phyloP scores from a whole-genome alignment of 2,888 invertebrate genomes.

The Lordiphosa fenestrarum region DNA sequence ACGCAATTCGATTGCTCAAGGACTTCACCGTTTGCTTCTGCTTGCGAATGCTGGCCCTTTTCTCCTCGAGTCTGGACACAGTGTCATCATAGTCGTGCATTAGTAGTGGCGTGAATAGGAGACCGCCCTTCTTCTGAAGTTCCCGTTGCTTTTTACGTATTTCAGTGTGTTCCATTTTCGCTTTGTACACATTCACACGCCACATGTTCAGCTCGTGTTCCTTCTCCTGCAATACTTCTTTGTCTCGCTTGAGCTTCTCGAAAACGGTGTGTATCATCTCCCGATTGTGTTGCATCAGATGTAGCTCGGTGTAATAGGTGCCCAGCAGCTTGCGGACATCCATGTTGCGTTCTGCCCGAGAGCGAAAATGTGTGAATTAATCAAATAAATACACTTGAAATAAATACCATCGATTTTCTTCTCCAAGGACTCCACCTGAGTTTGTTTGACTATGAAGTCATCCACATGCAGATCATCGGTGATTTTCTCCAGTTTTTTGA shows the following conservation, averaged over 20 bases:
- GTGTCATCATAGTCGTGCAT: constrained; percentile 75
- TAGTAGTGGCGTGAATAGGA: constrained; percentile 71
- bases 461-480: constrained; percentile 65
- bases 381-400: too few species aligned
- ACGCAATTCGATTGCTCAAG: constrained; percentile 19
- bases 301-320: constrained; percentile 62
- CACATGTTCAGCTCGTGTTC: neutral
- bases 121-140: constrained; percentile 65
- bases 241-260: constrained; percentile 20
- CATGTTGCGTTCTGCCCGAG: constrained; percentile 63
- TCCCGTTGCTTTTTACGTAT: constrained; percentile 33
- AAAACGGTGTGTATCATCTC: constrained; percentile 63
- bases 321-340: constrained; percentile 62
- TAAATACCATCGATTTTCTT: constrained; percentile 77
- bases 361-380: neutral
- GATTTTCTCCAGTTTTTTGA: constrained; percentile 63
- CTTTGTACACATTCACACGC: constrained; percentile 47
- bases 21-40: constrained; percentile 32
- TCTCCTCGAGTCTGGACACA: constrained; percentile 21
- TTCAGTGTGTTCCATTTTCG: constrained; percentile 51
- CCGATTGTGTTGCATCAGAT: constrained; percentile 67
- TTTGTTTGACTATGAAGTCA: constrained; percentile 69
- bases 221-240: constrained; percentile 13
- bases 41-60: constrained; percentile 21
- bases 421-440: constrained; percentile 62